Base-by-base conservation (phyloP, 2,797 vertebrate genomes). In the Ctenopoma kingsleyae region DNA sequence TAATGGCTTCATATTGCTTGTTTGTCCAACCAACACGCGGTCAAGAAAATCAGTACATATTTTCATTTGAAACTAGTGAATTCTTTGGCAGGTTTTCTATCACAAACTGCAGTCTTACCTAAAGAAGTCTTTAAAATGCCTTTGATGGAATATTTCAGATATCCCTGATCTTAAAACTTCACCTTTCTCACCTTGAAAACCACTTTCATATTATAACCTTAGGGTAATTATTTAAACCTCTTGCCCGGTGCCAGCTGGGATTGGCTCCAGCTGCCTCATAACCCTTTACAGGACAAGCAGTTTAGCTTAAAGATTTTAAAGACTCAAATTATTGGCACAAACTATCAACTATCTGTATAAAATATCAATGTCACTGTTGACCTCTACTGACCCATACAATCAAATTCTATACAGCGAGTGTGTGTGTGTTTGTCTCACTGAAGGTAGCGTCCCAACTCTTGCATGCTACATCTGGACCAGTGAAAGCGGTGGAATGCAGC, bases 381-480 rank as follows among this genome's bases (percentile, higher is more conserved):
- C 50, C 52, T 62, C 57, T 65, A 58, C 60, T 61, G 71, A 50
- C 2, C 12, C 13, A 58, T 35, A 25, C 27, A 41, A 78, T 59
- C 3, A 77, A 67, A 57, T 68, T 19, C 16, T 38, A n/a, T 7
- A 50, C 41, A 49, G 46, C 51, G 40, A 40, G 46, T 30, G 36
- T 64, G 8, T 40, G 19, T 47, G 30, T 51, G 0, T 57, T 60
- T 49, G 71, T 78, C 96, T 98, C 91, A 99, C 98, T 97, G 96
- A 63, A 99, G 94, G 76, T 99, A 99, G 41, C 96, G 96, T 81
- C 93, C 94, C 68, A 99, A 95, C 91, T 99, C 98, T 83, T 99
- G 97, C 88, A 97, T 97, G 94, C 98, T 99, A 93, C 98, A 99
- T 78, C 96, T 96, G 72, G 97, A 99, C 98, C 98, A 99, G 82